A percentile compares a stretch with the other conserved stretches of the same genome.
Conservation (phyloP, 1,140 invertebrate species). For the Steinernema feltiae region DNA sequence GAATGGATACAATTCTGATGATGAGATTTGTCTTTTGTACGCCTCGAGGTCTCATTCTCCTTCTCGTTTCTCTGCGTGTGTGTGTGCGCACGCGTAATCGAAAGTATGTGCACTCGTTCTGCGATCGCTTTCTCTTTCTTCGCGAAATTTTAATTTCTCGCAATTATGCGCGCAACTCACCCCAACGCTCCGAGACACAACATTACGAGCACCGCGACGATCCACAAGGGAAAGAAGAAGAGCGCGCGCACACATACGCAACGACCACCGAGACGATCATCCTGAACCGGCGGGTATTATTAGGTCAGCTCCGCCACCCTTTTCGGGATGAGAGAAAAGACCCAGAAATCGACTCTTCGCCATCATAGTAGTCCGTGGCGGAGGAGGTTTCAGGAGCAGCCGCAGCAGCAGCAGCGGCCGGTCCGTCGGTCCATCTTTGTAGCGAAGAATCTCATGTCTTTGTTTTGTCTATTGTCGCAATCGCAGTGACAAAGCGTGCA, state of each 20-base stretch:
- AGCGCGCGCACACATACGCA: neutral
- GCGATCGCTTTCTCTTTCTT: slow-evolving; percentile 13
- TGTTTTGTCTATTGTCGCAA: neutral
- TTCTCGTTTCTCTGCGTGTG: neutral
- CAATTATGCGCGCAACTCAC: neutral
- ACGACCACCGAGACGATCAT: neutral
- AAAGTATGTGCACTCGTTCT: slow-evolving; percentile 1
- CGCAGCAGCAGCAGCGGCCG: neutral
- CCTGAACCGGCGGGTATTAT: neutral
- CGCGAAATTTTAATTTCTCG: neutral
- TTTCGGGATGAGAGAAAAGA: slow-evolving; percentile 14
- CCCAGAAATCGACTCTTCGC: slow-evolving; percentile 1
- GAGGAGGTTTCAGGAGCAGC: too few species aligned
- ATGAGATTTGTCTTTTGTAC: neutral
- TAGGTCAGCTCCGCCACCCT: neutral
- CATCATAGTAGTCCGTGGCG: neutral
- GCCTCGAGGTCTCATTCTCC: neutral
- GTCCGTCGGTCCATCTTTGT: neutral
- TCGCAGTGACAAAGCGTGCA: too few species aligned
- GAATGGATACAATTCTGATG: neutral
- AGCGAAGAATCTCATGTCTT: slow-evolving; percentile 6
- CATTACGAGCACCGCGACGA: too few species aligned
- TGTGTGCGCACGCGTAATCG: neutral
- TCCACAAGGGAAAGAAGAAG: too few species aligned
- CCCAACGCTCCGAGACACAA: too few species aligned